These are phyloP conservation scores for Dipodomys merriami DNA, from an alignment of 2,113 vertebrate genomes.

Conservation along the genomic window DNA sequence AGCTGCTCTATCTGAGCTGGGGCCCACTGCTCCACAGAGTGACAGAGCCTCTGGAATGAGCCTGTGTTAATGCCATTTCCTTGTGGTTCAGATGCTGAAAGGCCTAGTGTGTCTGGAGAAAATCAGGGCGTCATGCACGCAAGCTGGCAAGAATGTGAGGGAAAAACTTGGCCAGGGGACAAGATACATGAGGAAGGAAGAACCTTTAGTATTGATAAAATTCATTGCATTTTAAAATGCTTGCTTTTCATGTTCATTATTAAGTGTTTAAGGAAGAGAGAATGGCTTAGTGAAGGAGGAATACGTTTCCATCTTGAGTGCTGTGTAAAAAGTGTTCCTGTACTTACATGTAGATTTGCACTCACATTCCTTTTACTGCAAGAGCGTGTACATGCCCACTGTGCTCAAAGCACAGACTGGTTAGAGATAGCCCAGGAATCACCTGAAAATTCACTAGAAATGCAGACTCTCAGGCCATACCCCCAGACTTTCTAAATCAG, in stretches of 20 bases:
- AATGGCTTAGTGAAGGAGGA: not conserved
- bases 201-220: conserved; percentile 8
- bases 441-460: not conserved
- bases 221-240: not conserved
- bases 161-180: not conserved
- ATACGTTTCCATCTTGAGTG: not conserved
- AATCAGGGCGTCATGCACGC: not conserved
- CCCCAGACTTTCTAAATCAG: not conserved
- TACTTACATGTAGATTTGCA: not conserved
- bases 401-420: not conserved
- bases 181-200: conserved; percentile 1
- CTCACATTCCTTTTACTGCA: not conserved
- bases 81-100: conserved; percentile 26
- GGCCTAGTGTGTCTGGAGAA: not conserved
- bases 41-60: not conserved
- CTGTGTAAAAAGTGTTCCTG: not conserved
- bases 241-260: conserved; percentile 51
- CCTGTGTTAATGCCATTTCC: conserved; percentile 15
- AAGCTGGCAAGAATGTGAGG: conserved; percentile 15
- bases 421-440: not conserved
- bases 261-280: conserved; percentile 16
- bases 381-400: not conserved
- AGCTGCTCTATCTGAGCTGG: not conserved
- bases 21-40: conserved; percentile 58
- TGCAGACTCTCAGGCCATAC: not conserved